Evolutionary conservation across 1,140 invertebrate genomes (phyloP), one percentile per base, ranked within the genome.

Genomic region (Eriocheir sinensis): DNA sequence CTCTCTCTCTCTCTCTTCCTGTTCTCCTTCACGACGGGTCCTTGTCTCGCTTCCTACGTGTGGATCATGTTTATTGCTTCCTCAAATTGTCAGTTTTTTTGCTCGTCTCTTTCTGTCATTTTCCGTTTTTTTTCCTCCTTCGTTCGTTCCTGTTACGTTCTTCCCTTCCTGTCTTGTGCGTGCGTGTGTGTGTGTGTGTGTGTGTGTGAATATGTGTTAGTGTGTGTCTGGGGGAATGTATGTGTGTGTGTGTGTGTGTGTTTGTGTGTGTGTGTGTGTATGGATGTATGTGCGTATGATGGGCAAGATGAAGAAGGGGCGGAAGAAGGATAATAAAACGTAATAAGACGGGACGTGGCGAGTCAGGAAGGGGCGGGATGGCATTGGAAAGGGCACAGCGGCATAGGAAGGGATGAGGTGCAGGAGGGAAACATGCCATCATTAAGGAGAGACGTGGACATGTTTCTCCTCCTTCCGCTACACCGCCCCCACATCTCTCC

Each of bases 41-140:
- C 60, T 72, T 17, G 60, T 72, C 21, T 72, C 60, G 21, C 60
- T 53, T 72, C 60, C 60, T 72, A 72, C n/a, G n/a, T 72, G 60
- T 72, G 60, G n/a, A 72, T 72, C 60, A 72, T 72, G 12, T 72
- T 72, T 72, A 72, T 72, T 72, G 60, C 60, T 72, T 72, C 60
- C 60, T 72, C 60, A 21, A 12, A 72, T 72, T 72, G 60, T 21
- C 21, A 4, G 2, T 72, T 72, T 72, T 53, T 53, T 12, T 53
- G 1, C 2, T 1, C 48, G 12, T n/a, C 21, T 53, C 21, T n/a
- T n/a, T n/a, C n/a, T 72, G 1, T 72, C 8, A 72, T 72, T n/a
- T n/a, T 72, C n/a, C 8, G 0, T 53, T 21, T 53, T 53, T 53
- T 53, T n/a, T 53, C 12, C 21, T 21, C 12, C 48, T 48, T 48